Evolutionary conservation across 1,140 invertebrate species (phyloP), one percentile per base, ranked within the genome.

Genomic region (Hydropsyche tenuis): DNA sequence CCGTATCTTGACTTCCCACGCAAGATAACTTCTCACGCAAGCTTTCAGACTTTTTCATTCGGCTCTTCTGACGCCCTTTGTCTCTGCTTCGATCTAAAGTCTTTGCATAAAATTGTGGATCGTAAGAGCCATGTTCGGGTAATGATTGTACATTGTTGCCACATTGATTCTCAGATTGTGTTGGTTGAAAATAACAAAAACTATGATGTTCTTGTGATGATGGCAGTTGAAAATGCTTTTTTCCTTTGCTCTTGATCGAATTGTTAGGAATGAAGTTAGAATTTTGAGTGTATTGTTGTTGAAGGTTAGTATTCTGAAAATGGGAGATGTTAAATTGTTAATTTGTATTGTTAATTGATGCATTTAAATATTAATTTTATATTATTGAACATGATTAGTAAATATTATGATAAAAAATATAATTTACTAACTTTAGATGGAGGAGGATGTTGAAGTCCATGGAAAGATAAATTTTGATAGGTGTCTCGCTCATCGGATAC

Each of bases 391-490:
- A n/a, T n/a, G n/a, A n/a, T n/a, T n/a, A n/a, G n/a, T n/a, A n/a
- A n/a, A 37, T 37, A 9, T 37, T 37, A 4, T 37, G 9, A 37
- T 37, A 37, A 37, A 37, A 37, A 37, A 37, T n/a, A n/a, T n/a
- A n/a, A n/a, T n/a, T 20, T 25, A 76, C 81, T 85, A 89, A 96
- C 94, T 91, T 96, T 96, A 83, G 94, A 94, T 79, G 93, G 93
- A 79, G 93, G 93, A 77, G 94, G 91, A 80, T 92, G 91, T 85
- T 95, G 93, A 79, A 96, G 90, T 79, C 94, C 94, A 83, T 96
- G 94, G 87, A 96, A 96, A 73, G 94, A 94, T 80, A 96, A 88
- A 84, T 96, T 96, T 86, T 96, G 94, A 86, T 96, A 96, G 83
- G 76, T 77, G 23, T 77, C 76, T 48, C 68, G 45, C 12, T 77